Evolutionary conservation across 2,888 invertebrate species (phyloP).

Genomic region (Netelia virgata): DNA sequence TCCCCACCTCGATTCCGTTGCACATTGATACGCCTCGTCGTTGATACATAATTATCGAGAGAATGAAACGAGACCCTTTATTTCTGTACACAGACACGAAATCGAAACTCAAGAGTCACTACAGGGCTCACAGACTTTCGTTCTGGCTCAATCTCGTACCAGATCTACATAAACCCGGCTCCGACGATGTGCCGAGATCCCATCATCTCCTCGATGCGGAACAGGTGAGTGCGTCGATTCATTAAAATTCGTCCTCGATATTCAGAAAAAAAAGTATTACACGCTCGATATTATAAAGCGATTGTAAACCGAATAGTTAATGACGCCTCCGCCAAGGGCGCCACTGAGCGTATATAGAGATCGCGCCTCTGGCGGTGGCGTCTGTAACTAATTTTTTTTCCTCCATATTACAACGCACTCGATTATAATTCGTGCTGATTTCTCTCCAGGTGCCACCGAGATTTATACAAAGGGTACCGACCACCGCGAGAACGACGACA

Average conservation of each 20-base stretch:
- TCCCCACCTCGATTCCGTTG: neutral
- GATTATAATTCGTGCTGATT: no score
- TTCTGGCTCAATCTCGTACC: slow-evolving; percentile 98
- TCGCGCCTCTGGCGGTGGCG: no score
- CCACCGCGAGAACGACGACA: slow-evolving; percentile 79
- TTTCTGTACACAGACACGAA: slow-evolving; percentile 90
- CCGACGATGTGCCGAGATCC: slow-evolving; percentile 93
- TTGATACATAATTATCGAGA: neutral
- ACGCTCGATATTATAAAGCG: no score
- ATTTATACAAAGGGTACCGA: slow-evolving; percentile 82
- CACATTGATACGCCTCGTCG: neutral
- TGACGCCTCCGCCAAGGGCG: no score
- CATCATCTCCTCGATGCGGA: slow-evolving; percentile 94
- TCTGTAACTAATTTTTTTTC: no score
- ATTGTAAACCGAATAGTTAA: no score
- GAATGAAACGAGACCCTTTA: neutral
- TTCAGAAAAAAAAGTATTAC: no score
- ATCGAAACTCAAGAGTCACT: slow-evolving; percentile 96
- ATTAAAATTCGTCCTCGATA: neutral
- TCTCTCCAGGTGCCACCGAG: slow-evolving; percentile 81
- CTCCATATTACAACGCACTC: no score
- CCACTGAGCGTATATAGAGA: no score
- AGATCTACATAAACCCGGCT: slow-evolving; percentile 94
- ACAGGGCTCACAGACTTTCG: slow-evolving; percentile 96
- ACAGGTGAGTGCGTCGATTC: slow-evolving; percentile 78